phyloP scores from a whole-genome alignment of 1,140 invertebrate genomes.

The Ruditapes philippinarum region DNA sequence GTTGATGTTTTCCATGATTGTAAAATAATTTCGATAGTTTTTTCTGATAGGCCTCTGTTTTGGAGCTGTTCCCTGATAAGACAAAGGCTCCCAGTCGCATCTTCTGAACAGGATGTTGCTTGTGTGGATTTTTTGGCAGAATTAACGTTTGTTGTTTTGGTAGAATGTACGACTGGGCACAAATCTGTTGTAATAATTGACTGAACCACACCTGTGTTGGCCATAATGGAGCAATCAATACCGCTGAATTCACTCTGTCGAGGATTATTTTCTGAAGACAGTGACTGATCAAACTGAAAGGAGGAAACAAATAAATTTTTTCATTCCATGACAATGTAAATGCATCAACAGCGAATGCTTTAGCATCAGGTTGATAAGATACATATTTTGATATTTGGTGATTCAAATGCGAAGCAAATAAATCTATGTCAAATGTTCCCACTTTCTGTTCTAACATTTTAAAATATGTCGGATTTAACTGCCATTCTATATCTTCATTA shows the following conservation, averaged over 20 bases:
- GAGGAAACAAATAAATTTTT: too few species aligned
- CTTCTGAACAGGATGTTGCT: neutral
- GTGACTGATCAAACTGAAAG: too few species aligned
- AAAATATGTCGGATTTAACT: constrained; percentile 20
- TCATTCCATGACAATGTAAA: constrained; percentile 62
- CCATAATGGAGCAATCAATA: constrained; percentile 68
- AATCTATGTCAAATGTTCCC: constrained; percentile 37
- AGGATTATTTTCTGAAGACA: too few species aligned
- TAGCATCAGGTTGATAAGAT: constrained; percentile 44
- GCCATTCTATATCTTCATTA: constrained; percentile 67
- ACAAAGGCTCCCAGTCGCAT: constrained; percentile 27
- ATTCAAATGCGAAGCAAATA: constrained; percentile 71
- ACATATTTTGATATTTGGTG: constrained; percentile 23
- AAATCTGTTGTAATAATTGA: too few species aligned
- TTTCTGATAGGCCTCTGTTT: constrained; percentile 15
- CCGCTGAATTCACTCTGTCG: constrained; percentile 29
- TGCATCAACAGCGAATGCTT: constrained; percentile 68
- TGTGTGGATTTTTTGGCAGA: neutral
- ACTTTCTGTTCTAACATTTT: neutral
- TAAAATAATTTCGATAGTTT: constrained; percentile 29
- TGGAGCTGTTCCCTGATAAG: constrained; percentile 47
- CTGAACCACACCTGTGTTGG: too few species aligned
- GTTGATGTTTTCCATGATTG: constrained; percentile 54
- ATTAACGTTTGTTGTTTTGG: neutral
- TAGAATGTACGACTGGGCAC: constrained; percentile 16